Evolutionary conservation across 2,797 vertebrate genomes (phyloP).

Genomic region (Rachycentron canadum): DNA sequence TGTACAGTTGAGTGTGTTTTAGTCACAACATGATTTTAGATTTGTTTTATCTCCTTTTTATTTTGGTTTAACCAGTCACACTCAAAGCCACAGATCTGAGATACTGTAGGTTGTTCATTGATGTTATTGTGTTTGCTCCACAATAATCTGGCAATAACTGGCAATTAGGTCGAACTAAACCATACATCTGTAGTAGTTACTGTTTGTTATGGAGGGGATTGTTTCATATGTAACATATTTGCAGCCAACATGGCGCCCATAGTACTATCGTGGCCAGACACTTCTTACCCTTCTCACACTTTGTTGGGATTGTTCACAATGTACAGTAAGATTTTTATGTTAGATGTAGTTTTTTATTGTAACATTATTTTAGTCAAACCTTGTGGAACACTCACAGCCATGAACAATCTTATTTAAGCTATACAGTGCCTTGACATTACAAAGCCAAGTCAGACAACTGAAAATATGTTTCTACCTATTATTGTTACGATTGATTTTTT

Average conservation of each 20-base stretch:
- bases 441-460: conserved; percentile 75
- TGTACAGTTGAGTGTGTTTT: conserved; percentile 33
- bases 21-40: conserved; percentile 26
- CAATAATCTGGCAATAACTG: conserved; percentile 21
- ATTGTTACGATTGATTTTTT: conserved; percentile 20
- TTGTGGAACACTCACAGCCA: conserved; percentile 77
- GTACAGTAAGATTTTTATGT: conserved; percentile 64
- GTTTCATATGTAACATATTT: conserved; percentile 49
- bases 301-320: conserved; percentile 57
- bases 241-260: conserved; percentile 15
- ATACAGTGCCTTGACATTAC: conserved; percentile 77
- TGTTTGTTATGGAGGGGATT: conserved; percentile 9
- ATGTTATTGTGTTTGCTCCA: conserved; percentile 22
- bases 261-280: conserved; percentile 46
- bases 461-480: conserved; percentile 49
- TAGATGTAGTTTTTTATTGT: conserved; percentile 53
- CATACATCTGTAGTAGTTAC: conserved; percentile 29
- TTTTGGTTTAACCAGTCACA: conserved; percentile 15
- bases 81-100: conserved; percentile 18
- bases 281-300: conserved; percentile 38
- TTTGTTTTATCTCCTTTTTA: conserved; percentile 34
- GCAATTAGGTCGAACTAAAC: conserved; percentile 10
- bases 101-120: conserved; percentile 1
- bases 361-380: conserved; percentile 65
- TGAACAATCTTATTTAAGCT: conserved; percentile 81